Evolutionary conservation across 53 echinoderm and acorn worm species (phyloP), one percentile per base, ranked within the genome.

Genomic region (Echinometra lucunter): DNA sequence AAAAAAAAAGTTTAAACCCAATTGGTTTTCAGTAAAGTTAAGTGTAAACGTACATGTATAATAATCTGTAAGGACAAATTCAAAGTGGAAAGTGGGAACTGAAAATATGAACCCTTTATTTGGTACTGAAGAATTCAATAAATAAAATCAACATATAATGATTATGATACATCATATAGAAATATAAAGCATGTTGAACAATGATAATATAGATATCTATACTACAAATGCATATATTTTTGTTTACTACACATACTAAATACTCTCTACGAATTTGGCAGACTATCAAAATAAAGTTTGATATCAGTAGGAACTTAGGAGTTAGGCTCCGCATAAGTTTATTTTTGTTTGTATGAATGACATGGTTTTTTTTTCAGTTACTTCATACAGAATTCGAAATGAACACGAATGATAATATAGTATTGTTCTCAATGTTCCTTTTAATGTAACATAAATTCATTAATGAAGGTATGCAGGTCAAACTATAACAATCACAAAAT

Each of bases 51-150:
- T 63, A 63, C n/a, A n/a, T n/a, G n/a, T 63, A 15, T 72, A 72
- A 53, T 11, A 13, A 1, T 53, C 2, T 53, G 42, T 35, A 63
- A 60, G 32, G 90, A 90, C 58, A 92, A 72, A 92, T 67, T 5
- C 30, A 70, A 30, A 53, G 72, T 92, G 92, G 72, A 92, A 92
- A 93, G 93, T 93, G 78, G 93, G 93, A 93, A 82, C 93, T 93
- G 80, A 93, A 93, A 81, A 93, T 75, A 93, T 81, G 38, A 80
- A 80, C 81, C 49, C 49, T 93, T 93, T 93, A 93, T 81, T 93
- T 47, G 47, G 57, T 92, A 90, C 66, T 90, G 40, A 57, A 69
- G 44, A 67, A 69, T 93, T 93, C 80, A 38, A 93, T 93, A 78
- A 55, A 93, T 57, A 93, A 75, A 93, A 57, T 57, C 45, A 93